Base-by-base conservation (phyloP, 2,888 invertebrate genomes). In the Erebia palarica region DNA sequence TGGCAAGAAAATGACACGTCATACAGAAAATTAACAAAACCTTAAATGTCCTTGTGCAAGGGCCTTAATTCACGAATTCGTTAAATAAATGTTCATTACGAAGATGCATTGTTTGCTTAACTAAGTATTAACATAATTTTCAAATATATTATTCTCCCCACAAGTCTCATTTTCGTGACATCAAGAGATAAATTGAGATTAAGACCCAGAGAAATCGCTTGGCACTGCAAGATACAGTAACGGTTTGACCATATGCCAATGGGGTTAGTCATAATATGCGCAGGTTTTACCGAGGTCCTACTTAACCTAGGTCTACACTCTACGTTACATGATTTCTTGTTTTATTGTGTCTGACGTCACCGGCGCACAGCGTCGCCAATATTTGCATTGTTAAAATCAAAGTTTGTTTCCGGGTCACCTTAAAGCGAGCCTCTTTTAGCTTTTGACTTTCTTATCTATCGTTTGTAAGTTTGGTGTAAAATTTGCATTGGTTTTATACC, bases 161-260 rank as follows among this genome's bases (percentile, higher is more conserved):
- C 70, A 60, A 63, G 11, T 47, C 59, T 60, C 55, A 44, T 73
- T 70, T 53, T 47, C 47, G 64, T 27, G 51, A 65, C 59, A 13
- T 18, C 61, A 21, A 61, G 18, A 63, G 18, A 18, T 63, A 21
- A 1, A 69, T 70, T 65, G 70, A 63, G 67, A 59, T 36, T 65
- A 59, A 64, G 64, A 36, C 64, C 60, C 64, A 61, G 67, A 53
- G 70, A 74, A 74, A 67, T 63, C 72, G 57, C 60, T 74, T 73
- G 69, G 70, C 68, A 69, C 64, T 57, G 67, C 10, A n/a, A 53
- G 14, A 63, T 36, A 49, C 21, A 63, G 14, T 49, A 72, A 57
- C 69, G 59, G 36, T 64, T 64, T 75, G 74, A 72, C 47, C 65
- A 57, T 61, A 21, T 67, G 75, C 73, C 75, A 75, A 75, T 58